Evolutionary conservation across 2,888 invertebrate genomes (phyloP).

Genomic region (Orchesella flavescens): DNA sequence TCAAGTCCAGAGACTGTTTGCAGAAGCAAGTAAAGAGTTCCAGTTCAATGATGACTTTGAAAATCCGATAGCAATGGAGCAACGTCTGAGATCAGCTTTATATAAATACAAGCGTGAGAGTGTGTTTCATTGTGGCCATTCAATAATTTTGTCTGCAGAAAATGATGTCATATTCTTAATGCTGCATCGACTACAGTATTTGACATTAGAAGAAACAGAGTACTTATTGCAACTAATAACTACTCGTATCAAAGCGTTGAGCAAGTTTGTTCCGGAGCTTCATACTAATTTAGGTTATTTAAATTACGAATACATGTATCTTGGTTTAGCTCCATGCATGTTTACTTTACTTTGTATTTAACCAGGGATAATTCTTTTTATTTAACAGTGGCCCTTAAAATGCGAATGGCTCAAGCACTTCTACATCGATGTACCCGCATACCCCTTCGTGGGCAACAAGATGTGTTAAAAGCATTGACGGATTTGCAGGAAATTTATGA

Average conservation of each 20-base stretch:
- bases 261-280: background rate
- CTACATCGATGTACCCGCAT: background rate
- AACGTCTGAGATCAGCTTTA: background rate
- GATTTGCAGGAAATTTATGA: constrained; percentile 11
- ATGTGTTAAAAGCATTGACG: background rate
- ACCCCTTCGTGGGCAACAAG: too few species aligned
- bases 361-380: background rate
- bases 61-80: background rate
- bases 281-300: constrained; percentile 14
- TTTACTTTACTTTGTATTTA: too few species aligned
- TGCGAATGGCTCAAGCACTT: background rate
- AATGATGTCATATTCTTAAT: background rate
- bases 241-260: background rate
- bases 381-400: constrained; percentile 6
- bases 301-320: too few species aligned
- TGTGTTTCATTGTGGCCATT: background rate
- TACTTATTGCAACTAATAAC: background rate
- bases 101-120: background rate
- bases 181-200: background rate
- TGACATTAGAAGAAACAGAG: background rate
- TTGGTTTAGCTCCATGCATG: too few species aligned
- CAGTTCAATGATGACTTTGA: background rate
- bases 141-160: background rate
- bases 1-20: background rate
- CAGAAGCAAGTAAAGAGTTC: background rate